These are phyloP conservation scores for Apteryx owenii DNA, from an alignment of 2,113 vertebrate genomes.

Conservation along the genomic window DNA sequence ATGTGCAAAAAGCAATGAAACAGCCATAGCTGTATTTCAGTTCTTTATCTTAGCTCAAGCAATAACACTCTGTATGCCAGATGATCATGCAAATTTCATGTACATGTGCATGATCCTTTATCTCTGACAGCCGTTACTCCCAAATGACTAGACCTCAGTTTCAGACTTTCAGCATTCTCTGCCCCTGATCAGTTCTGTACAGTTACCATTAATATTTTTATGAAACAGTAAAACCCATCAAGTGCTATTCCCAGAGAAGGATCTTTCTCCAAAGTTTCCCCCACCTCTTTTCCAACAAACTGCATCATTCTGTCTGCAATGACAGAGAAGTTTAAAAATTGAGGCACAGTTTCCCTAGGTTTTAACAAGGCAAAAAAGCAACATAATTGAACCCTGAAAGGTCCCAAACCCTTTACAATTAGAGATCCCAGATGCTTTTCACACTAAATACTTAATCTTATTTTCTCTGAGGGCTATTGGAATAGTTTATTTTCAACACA, in stretches of 20 bases:
- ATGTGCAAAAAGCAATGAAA: background rate
- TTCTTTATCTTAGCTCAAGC: conserved; percentile 5
- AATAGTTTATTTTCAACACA: background rate
- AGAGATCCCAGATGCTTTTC: background rate
- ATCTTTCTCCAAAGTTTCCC: background rate
- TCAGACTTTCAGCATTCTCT: background rate
- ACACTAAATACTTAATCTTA: background rate
- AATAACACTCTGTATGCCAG: background rate
- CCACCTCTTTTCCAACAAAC: background rate
- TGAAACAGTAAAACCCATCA: background rate
- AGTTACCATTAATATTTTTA: background rate
- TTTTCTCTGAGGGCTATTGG: background rate
- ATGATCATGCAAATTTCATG: background rate
- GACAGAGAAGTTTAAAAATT: background rate
- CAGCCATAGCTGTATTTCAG: background rate
- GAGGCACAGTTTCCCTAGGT: background rate
- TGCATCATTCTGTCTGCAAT: background rate
- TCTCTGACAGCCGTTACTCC: background rate
- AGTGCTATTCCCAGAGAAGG: background rate
- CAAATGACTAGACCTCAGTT: background rate
- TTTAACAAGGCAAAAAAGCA: background rate
- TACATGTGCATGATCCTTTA: background rate
- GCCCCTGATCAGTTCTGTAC: background rate
- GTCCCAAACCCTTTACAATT: too few species aligned
- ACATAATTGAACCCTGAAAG: background rate